Percentiles rank a stretch among this genome's conserved stretches.
These are phyloP conservation scores for Semaprochilodus insignis DNA, from an alignment of 2,797 vertebrate genomes.

Conservation along the genomic window DNA sequence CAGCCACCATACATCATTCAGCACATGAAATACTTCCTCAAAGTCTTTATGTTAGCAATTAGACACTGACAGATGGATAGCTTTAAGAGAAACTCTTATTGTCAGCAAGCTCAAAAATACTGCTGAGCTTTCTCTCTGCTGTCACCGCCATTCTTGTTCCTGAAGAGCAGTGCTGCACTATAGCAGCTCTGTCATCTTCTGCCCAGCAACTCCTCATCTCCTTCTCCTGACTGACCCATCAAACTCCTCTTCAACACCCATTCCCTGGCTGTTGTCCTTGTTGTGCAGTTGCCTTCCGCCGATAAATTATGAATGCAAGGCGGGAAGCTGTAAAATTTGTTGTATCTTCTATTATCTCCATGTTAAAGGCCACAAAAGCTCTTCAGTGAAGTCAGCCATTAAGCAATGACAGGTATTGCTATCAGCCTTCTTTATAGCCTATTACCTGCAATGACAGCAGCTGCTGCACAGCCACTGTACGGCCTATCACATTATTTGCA, in stretches of 20 bases:
- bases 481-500: slow-evolving; percentile 99
- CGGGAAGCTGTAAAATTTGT: slow-evolving; percentile 99
- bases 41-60: neutral
- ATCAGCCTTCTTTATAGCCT: slow-evolving; percentile 99
- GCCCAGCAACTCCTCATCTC: slow-evolving; percentile 53
- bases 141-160: slow-evolving; percentile 30
- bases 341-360: slow-evolving; percentile 99
- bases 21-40: neutral
- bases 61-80: neutral
- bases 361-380: slow-evolving; percentile 99
- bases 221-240: slow-evolving; percentile 65
- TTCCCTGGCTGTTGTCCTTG: slow-evolving; percentile 96
- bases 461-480: slow-evolving; percentile 98
- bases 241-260: slow-evolving; percentile 67
- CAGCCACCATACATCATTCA: slow-evolving; percentile 32
- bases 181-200: slow-evolving; percentile 37
- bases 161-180: slow-evolving; percentile 35
- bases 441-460: slow-evolving; percentile 99
- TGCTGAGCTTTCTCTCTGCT: slow-evolving; percentile 62
- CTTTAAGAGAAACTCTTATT: neutral
- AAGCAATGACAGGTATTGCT: slow-evolving; percentile 99
- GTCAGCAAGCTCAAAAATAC: neutral
- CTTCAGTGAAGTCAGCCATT: slow-evolving; percentile 99
- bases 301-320: slow-evolving; percentile 99
- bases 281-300: slow-evolving; percentile 83